These are phyloP conservation scores for Martes martes DNA, from an alignment of 2,113 vertebrate genomes.

Conservation along the genomic window DNA sequence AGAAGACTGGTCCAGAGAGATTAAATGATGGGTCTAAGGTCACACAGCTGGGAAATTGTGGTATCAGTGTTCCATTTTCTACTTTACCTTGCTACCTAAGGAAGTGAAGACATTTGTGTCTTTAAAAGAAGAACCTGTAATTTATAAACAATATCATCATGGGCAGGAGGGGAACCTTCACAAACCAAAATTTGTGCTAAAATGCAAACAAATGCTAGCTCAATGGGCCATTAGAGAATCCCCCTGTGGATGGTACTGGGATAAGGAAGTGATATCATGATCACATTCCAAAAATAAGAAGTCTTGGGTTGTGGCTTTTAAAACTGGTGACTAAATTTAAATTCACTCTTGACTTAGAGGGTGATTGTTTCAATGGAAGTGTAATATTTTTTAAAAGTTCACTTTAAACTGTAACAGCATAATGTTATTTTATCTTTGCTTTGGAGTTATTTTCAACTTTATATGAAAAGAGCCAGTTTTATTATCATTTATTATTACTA, in stretches of 20 bases:
- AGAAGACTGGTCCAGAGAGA: background rate
- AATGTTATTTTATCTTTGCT: background rate
- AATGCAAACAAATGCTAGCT: background rate
- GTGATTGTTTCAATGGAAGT: background rate
- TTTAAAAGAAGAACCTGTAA: background rate
- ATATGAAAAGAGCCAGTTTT: background rate
- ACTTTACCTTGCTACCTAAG: background rate
- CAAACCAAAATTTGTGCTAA: background rate
- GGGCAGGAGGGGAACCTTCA: background rate
- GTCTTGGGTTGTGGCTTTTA: background rate
- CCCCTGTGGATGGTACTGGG: background rate
- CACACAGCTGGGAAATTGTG: background rate
- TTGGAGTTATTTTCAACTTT: background rate
- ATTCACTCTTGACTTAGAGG: background rate
- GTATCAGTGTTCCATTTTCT: background rate
- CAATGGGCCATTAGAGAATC: background rate
- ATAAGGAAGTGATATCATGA: background rate
- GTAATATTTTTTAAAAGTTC: background rate
- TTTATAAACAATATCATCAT: background rate
- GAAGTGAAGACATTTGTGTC: background rate
- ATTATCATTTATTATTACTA: background rate
- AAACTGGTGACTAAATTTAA: background rate
- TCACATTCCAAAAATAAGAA: background rate
- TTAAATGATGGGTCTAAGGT: background rate
- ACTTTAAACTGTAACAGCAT: background rate